Evolutionary conservation across 2,113 vertebrate species (phyloP), one percentile per base, ranked within the genome.

Genomic region (Gavia stellata): DNA sequence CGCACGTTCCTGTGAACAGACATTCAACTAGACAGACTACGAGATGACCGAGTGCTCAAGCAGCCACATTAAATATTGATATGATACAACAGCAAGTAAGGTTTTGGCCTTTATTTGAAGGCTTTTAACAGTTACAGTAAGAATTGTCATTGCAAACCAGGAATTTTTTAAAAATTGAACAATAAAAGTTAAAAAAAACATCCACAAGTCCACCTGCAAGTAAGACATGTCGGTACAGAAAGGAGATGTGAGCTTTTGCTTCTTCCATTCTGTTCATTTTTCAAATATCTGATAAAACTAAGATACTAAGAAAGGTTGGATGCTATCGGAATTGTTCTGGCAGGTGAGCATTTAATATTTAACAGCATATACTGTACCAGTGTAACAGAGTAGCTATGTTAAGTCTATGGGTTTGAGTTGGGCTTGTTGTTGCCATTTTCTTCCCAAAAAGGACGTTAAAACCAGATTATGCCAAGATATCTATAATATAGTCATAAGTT

Each of bases 131-230:
- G 91, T 95, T 97, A 97, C 97, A 97, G 91, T 96, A 96, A 95
- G 92, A 97, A 97, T 96, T 95, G 96, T 96, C 94, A 95, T 88
- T 97, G 96, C 95, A 97, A 97, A 96, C 93, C 90, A 95, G 94
- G 90, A 81, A 31, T 72, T 62, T 29, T 88, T 0, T 21, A 94
- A 96, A 95, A 95, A 96, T 75, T 5, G 62, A 92, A 96, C 93
- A 92, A 94, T 65, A 93, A 89, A 92, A 96, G 94, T 90, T 95
- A 63, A 94, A 82, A 92, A 92, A 92, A 96, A 90, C 83, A 95
- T 72, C 85, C 84, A 94, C 86, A 42, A 97, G 79, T 88, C 86
- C 94, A 97, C 91, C 90, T 95, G 95, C 88, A 92, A 95, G 90
- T 89, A 71, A 96, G 81, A 94, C 45, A 44, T 66, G 53, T 62